phyloP scores from a whole-genome alignment of 2,888 invertebrate species.

The Acanthosepion lycidas region DNA sequence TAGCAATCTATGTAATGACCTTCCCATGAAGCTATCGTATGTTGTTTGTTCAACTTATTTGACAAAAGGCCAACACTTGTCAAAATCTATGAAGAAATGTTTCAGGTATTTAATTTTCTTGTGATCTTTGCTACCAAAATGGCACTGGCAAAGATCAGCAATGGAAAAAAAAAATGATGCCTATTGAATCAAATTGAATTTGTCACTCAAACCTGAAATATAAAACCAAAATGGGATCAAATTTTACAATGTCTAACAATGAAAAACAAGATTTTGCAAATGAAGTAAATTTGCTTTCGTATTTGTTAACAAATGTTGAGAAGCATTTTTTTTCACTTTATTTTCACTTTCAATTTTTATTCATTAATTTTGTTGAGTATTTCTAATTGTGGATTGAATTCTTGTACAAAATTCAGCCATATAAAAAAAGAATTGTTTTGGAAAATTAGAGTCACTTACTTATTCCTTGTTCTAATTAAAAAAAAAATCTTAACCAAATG shows the following conservation, averaged over 20 bases:
- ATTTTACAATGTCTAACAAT: neutral
- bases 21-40: neutral
- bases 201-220: neutral
- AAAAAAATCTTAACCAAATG: neutral
- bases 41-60: neutral
- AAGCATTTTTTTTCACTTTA: slow-evolving; percentile 1
- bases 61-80: slow-evolving; percentile 4
- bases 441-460: neutral
- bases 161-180: neutral
- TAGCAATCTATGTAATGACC: neutral
- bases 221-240: slow-evolving; percentile 6
- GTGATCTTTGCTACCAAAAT: neutral
- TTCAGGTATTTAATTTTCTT: neutral
- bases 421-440: neutral
- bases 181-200: neutral
- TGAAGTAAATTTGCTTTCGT: neutral
- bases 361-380: neutral
- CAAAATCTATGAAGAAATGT: neutral
- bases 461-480: too few relatives aligned
- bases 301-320: neutral
- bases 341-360: neutral
- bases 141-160: neutral
- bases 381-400: neutral
- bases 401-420: neutral
- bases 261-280: neutral